Evolutionary conservation across 2,888 invertebrate genomes (phyloP).

Genomic region (Anorthoa munda): DNA sequence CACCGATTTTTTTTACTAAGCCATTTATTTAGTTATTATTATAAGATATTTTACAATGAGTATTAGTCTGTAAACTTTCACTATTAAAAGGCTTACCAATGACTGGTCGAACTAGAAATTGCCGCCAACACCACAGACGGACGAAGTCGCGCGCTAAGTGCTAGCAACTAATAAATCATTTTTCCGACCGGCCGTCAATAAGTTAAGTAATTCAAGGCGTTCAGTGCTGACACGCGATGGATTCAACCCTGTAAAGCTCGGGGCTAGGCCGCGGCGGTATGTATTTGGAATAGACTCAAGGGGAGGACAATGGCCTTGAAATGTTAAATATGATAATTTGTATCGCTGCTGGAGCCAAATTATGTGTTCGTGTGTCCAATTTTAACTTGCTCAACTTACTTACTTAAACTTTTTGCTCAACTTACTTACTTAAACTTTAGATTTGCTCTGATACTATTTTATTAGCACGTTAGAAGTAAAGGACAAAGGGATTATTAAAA

Average conservation of each 20-base stretch:
- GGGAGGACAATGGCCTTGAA: constrained; percentile 4
- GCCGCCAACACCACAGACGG: not conserved
- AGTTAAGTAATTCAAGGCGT: constrained; percentile 36
- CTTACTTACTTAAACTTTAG: too few relatives aligned
- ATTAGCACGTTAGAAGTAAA: too few relatives aligned
- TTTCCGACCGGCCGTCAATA: constrained; percentile 20
- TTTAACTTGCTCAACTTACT: too few relatives aligned
- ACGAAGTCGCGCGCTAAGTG: constrained; percentile 4
- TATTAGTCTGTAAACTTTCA: too few relatives aligned
- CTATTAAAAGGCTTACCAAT: not conserved
- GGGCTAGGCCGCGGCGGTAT: not conserved
- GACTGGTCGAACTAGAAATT: not conserved
- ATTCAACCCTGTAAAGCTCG: constrained; percentile 42
- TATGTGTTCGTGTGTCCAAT: not conserved
- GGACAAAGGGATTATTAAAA: too few relatives aligned
- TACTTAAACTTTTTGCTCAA: too few relatives aligned
- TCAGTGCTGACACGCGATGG: constrained; percentile 13
- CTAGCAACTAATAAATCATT: constrained; percentile 43
- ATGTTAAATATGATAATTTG: not conserved
- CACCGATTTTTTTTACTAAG: too few relatives aligned
- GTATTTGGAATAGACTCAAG: not conserved
- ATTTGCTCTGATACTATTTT: too few relatives aligned
- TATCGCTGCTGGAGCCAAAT: not conserved
- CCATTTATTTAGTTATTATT: not conserved
- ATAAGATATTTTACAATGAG: not conserved